Evolutionary conservation across 64 coral and sea anemone species (phyloP).

Genomic region (Montipora cactus): DNA sequence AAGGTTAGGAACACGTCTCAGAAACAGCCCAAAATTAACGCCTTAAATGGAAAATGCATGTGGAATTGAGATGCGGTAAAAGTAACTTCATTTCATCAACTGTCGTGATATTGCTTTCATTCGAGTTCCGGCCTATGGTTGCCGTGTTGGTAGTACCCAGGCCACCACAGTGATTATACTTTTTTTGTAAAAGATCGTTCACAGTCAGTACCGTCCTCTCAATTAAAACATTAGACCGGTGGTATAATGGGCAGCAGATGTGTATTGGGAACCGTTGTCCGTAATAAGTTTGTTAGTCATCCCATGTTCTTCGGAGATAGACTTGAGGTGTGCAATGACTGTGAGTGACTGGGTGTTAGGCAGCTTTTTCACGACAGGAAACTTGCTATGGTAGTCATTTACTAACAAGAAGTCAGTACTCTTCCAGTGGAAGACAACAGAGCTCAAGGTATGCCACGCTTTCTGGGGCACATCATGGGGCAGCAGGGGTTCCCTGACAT

Average conservation of each 20-base stretch:
- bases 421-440: slow-evolving; percentile 56
- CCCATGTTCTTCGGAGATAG: slow-evolving; percentile 13
- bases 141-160: too few species aligned
- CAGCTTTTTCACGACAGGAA: slow-evolving; percentile 9
- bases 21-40: too few species aligned
- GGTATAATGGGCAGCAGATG: background rate
- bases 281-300: background rate
- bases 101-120: too few species aligned
- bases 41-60: too few species aligned
- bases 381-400: slow-evolving; percentile 58
- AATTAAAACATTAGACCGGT: slow-evolving; percentile 27
- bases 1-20: too few species aligned
- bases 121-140: too few species aligned
- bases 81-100: too few species aligned
- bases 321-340: slow-evolving; percentile 3
- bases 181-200: background rate
- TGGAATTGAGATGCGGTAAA: too few species aligned
- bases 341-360: background rate
- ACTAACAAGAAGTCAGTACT: slow-evolving; percentile 28
- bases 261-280: background rate
- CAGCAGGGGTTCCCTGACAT: too few species aligned
- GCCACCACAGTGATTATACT: too few species aligned
- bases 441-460: slow-evolving; percentile 59
- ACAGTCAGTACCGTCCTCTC: slow-evolving; percentile 53
- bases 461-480: too few species aligned